Evolutionary conservation across 2,797 vertebrate genomes (phyloP).

Genomic region (Phataginus tricuspis): DNA sequence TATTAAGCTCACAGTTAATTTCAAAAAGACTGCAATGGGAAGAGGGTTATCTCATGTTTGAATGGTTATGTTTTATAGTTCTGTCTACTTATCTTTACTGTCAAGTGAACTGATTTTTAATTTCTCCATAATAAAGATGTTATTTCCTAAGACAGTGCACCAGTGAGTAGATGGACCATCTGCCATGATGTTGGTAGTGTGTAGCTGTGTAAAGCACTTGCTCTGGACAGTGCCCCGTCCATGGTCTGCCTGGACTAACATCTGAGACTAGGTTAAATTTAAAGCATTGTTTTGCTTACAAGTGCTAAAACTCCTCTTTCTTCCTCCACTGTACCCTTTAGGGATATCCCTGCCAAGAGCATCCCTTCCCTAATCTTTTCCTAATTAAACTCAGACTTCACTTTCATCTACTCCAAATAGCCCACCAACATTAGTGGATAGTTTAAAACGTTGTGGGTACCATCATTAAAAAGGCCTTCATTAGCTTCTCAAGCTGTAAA

Average conservation of each 20-base stretch:
- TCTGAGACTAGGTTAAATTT: not conserved
- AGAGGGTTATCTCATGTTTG: not conserved
- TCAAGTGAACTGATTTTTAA: slow-evolving; percentile 52
- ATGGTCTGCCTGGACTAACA: not conserved
- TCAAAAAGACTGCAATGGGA: slow-evolving; percentile 26
- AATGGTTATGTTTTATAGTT: slow-evolving; percentile 34
- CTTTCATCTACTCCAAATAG: not conserved
- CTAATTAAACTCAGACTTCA: not conserved
- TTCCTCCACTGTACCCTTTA: not conserved
- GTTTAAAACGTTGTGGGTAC: not conserved
- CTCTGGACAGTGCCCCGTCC: not conserved
- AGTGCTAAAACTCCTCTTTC: not conserved
- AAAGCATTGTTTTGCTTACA: not conserved
- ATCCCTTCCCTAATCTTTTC: not conserved
- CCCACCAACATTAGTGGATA: not conserved
- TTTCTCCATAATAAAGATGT: slow-evolving; percentile 15
- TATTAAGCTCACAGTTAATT: slow-evolving; percentile 52
- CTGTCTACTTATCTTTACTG: not conserved
- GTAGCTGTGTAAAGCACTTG: not conserved
- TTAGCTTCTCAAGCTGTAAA: not conserved
- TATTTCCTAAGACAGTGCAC: not conserved
- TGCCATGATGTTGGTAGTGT: not conserved
- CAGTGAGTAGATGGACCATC: not conserved
- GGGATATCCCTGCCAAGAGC: not conserved
- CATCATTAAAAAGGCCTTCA: not conserved